phyloP scores from a whole-genome alignment of 2,797 vertebrate species.

The Periophthalmus magnuspinnatus region DNA sequence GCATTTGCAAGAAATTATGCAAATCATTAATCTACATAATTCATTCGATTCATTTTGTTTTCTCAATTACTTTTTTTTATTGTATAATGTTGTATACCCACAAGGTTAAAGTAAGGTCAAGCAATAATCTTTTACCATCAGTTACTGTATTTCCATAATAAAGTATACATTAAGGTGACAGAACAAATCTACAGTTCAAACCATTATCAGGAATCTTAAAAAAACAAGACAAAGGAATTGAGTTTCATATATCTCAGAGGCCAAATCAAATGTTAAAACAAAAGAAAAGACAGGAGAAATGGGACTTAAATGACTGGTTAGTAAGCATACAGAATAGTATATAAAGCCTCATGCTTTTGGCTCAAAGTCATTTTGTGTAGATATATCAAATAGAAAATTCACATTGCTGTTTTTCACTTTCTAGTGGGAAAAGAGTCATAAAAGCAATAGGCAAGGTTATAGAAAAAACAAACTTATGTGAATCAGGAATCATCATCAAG shows the following conservation, averaged over 20 bases:
- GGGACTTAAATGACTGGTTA: neutral
- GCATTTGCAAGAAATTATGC: conserved; percentile 98
- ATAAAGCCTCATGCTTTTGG: neutral
- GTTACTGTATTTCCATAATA: neutral
- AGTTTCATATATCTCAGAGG: too few relatives aligned
- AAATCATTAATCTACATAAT: conserved; percentile 96
- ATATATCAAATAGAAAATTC: neutral
- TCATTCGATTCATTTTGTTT: conserved; percentile 88
- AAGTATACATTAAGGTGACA: neutral
- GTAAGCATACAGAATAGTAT: neutral
- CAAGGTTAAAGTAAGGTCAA: neutral
- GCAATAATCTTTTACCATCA: neutral
- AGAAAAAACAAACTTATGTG: conserved; percentile 80
- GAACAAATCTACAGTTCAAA: neutral
- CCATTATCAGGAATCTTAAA: too few relatives aligned
- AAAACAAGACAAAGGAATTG: too few relatives aligned
- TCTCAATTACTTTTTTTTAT: conserved; percentile 74
- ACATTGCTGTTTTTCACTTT: neutral
- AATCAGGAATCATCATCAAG: too few relatives aligned
- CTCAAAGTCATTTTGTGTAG: neutral
- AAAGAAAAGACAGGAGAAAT: too few relatives aligned
- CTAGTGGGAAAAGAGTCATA: conserved; percentile 51
- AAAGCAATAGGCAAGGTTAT: conserved; percentile 87
- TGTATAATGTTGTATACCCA: neutral
- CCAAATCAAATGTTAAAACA: too few relatives aligned